Evolutionary conservation across 2,113 vertebrate genomes (phyloP), one percentile per base, ranked within the genome.

Genomic region (Anarrhichthys ocellatus): DNA sequence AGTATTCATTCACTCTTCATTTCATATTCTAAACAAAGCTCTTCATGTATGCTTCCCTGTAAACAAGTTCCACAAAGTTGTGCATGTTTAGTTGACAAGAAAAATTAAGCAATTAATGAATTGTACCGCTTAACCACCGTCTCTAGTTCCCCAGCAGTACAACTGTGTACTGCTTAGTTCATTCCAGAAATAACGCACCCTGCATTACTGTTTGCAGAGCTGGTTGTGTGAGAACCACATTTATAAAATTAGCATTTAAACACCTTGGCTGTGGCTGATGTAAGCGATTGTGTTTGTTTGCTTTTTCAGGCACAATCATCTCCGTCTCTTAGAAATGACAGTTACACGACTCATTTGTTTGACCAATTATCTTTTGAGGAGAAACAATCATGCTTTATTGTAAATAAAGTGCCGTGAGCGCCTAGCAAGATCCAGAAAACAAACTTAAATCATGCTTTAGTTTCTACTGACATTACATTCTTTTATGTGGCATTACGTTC

Each of bases 221-320:
- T 22, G 56, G 54, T 34, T 62, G 65, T 18, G n/a, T 69, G 27
- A 68, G 32, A 29, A 75, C 29, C 27, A 17, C 67, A 80, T 50
- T 24, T 14, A 40, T 70, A 80, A 74, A 50, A 77, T 65, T 63
- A 69, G 42, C 4, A 64, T 54, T 17, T 64, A 77, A 80, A 73
- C 64, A 76, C 40, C 27, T 71, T 42, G 34, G 72, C 50, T 6
- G 46, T 76, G 29, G 22, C 44, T 68, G 27, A 34, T 56, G 20
- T 34, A 62, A 50, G 22, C 29, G n/a, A 58, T 29, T 52, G 10
- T 54, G 18, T 64, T 76, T 61, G 9, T 50, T 62, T 27, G 40
- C 2, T 34, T 9, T 77, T 73, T 64, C 38, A 22, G 32, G 22
- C 48, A 13, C 50, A 0, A 15, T 66, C 14, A 1, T 1, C 24